Percentiles rank a stretch among this genome's conserved stretches.
These are phyloP conservation scores for Taenioides sp. DNA, from an alignment of 2,797 vertebrate species.

Conservation along the genomic window DNA sequence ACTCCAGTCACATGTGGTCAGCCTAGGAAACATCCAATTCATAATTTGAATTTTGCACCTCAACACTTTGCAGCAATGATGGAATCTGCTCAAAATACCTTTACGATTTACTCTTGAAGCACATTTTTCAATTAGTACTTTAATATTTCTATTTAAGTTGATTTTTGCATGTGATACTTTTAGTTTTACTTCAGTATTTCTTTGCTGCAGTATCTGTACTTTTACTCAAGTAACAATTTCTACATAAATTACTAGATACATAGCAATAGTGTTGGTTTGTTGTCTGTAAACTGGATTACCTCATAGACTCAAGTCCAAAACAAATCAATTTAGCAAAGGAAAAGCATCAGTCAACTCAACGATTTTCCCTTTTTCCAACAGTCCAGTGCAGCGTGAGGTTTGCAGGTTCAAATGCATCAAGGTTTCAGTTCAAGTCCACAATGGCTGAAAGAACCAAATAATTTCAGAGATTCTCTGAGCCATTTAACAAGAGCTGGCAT, in stretches of 20 bases:
- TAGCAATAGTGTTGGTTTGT: neutral
- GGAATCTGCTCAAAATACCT: too few relatives aligned
- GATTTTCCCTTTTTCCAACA: slow-evolving; percentile 39
- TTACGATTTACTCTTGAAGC: too few relatives aligned
- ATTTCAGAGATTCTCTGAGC: slow-evolving; percentile 35
- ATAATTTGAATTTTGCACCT: neutral
- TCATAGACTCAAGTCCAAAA: slow-evolving; percentile 37
- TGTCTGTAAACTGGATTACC: slow-evolving; percentile 21
- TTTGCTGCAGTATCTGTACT: too few relatives aligned
- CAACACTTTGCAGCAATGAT: neutral
- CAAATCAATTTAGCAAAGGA: slow-evolving; percentile 56
- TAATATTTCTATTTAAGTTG: too few relatives aligned
- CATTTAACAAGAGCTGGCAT: slow-evolving; percentile 23
- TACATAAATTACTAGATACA: neutral
- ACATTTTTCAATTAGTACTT: too few relatives aligned
- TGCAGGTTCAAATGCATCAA: slow-evolving; percentile 47
- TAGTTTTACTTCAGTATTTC: too few relatives aligned
- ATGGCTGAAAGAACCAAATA: slow-evolving; percentile 39
- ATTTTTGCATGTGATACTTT: too few relatives aligned
- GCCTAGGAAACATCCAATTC: neutral
- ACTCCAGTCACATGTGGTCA: neutral
- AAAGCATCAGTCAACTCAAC: slow-evolving; percentile 56
- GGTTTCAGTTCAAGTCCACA: slow-evolving; percentile 33
- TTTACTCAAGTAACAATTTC: neutral
- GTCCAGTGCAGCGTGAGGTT: slow-evolving; percentile 41